These are phyloP conservation scores for Ditylenchus dipsaci DNA, from an alignment of 1,140 invertebrate genomes.

Conservation along the genomic window DNA sequence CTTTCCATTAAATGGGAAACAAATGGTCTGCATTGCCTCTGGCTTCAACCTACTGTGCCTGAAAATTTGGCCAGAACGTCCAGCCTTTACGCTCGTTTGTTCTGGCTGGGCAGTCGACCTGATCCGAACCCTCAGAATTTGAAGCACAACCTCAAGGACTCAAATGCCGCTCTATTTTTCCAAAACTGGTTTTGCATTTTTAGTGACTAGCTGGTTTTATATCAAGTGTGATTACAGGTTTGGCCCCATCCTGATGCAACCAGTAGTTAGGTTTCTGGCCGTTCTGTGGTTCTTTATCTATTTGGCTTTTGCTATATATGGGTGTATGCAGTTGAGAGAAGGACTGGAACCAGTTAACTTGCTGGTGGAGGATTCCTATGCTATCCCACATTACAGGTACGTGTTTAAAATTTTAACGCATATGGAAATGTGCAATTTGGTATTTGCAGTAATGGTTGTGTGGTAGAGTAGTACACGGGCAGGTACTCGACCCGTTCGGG, in stretches of 20 bases:
- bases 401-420: too few relatives aligned
- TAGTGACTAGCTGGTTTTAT: background rate
- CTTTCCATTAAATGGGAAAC: constrained; percentile 48
- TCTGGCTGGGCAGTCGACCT: constrained; percentile 44
- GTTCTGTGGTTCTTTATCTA: constrained; percentile 53
- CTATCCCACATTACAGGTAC: constrained; percentile 50
- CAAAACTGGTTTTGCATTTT: constrained; percentile 41
- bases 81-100: constrained; percentile 29
- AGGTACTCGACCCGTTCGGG: too few relatives aligned
- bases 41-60: constrained; percentile 38
- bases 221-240: constrained; percentile 33
- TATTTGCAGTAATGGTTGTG: too few relatives aligned
- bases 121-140: constrained; percentile 42
- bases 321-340: constrained; percentile 53
- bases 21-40: constrained; percentile 48
- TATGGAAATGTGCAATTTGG: too few relatives aligned
- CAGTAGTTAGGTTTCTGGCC: constrained; percentile 39
- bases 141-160: constrained; percentile 37
- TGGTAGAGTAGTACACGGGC: too few relatives aligned
- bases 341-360: constrained; percentile 56
- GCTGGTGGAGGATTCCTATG: constrained; percentile 56
- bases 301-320: constrained; percentile 49
- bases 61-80: constrained; percentile 14
- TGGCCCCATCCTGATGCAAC: constrained; percentile 55
- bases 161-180: constrained; percentile 51